Percentiles rank a stretch among this genome's conserved stretches.
Conservation (phyloP, 2,888 invertebrate genomes). For the Cephalotes varians region DNA sequence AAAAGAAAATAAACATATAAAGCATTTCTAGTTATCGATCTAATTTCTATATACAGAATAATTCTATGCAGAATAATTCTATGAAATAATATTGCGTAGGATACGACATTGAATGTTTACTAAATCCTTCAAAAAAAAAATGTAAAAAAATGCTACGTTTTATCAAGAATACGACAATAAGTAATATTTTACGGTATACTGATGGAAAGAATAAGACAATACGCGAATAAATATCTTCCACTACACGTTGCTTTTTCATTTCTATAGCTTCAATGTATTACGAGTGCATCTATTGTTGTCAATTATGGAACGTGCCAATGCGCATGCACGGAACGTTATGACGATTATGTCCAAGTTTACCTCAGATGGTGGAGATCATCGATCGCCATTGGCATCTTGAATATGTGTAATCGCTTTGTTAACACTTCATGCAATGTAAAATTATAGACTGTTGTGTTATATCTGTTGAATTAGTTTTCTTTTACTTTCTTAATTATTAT, state of each 20-base stretch:
- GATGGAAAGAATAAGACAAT: conserved; percentile 18
- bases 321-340: conserved; percentile 9
- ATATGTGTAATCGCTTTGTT: conserved; percentile 28
- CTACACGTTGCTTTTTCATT: conserved; percentile 13
- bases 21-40: background rate
- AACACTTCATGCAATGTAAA: background rate
- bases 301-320: conserved; percentile 23
- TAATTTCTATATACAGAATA: background rate
- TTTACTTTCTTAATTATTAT: background rate
- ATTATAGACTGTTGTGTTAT: background rate
- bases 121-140: background rate
- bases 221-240: conserved; percentile 8
- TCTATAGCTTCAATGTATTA: background rate
- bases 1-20: background rate
- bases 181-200: background rate
- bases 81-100: background rate
- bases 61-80: background rate
- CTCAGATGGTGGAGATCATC: conserved; percentile 29
- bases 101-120: background rate
- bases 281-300: conserved; percentile 29
- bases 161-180: background rate
- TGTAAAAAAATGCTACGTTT: background rate
- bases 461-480: background rate
- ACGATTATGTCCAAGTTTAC: conserved; percentile 23
- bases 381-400: conserved; percentile 19